Percentiles rank a stretch among this genome's conserved stretches.
These are phyloP conservation scores for Calephelis nemesis DNA, from an alignment of 1,140 invertebrate genomes.

Conservation along the genomic window DNA sequence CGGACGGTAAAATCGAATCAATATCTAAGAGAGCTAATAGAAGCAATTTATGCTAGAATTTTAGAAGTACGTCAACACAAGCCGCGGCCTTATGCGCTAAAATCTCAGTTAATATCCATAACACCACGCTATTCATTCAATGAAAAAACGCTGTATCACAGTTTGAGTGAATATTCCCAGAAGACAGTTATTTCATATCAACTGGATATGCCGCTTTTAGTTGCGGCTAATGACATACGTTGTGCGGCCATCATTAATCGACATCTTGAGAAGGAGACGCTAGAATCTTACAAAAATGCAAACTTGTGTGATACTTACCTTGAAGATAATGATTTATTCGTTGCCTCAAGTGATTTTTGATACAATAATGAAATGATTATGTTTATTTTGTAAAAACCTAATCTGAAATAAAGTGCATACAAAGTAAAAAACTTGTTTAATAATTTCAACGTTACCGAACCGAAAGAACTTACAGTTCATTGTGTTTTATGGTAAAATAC, in stretches of 20 bases:
- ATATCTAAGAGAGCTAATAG: constrained; percentile 44
- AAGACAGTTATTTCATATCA: constrained; percentile 37
- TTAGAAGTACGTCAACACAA: constrained; percentile 31
- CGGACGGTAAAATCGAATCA: constrained; percentile 41
- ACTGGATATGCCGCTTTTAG: constrained; percentile 29
- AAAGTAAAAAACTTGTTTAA: too few species aligned
- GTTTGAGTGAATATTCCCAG: constrained; percentile 24
- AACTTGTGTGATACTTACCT: too few species aligned
- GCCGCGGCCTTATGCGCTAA: constrained; percentile 28
- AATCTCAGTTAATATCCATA: constrained; percentile 38
- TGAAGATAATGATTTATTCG: too few species aligned
- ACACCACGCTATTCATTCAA: background rate
- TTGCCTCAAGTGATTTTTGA: too few species aligned
- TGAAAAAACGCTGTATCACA: background rate
- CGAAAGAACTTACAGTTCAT: too few species aligned
- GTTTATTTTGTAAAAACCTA: too few species aligned
- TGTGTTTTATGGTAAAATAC: too few species aligned
- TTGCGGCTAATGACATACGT: constrained; percentile 40
- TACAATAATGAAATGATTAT: too few species aligned
- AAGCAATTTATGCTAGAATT: constrained; percentile 42
- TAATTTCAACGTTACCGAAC: too few species aligned
- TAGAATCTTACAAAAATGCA: too few species aligned
- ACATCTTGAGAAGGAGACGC: constrained; percentile 31
- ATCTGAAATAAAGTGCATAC: too few species aligned
- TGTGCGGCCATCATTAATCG: constrained; percentile 50